Base-by-base conservation (phyloP, 2,797 vertebrate species). In the Melanotaenia maccullochi region DNA sequence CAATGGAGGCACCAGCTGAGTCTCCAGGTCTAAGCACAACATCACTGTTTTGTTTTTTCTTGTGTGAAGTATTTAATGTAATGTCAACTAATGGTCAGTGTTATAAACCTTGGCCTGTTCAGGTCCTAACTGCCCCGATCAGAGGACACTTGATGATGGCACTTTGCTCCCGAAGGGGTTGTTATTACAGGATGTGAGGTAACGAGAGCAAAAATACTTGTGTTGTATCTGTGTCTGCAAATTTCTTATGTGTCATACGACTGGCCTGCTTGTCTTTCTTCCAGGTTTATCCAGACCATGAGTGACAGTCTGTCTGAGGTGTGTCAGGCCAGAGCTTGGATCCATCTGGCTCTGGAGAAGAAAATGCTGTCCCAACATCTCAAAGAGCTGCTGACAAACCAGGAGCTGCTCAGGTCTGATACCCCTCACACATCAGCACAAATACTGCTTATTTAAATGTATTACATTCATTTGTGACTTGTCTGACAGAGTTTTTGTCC, bases 181-280 rank as follows among this genome's bases (percentile, higher is more conserved):
- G 0, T 89, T 99, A 60, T 95, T 95, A 77, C 97, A 99, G 70
- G 98, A 99, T 71, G 98, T 99, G 96, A 98, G 98, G 98, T 95
- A 82, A 86, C 18, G 4, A 71, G 9, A 56, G 60, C 14, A 44
- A 52, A 51, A 36, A 58, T 5, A 9, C 24, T 7, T 44, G 4
- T 55, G 2, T 20, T 55, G 25, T 30, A 5, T 24, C 9, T 13
- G 49, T 25, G 49, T 24, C 9, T 3, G 49, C 22, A 5, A 25
- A 52, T 11, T 25, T 24, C 18, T 2, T 72, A 24, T 33, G 5
- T 25, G 5, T 60, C 13, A 59, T 75, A 5, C 33, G 42, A 8
- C 1, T 24, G 51, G 22, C 32, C 20, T 0, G 9, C 44, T 4
- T 63, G 20, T 28, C 5, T 3, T 60, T 49, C 25, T 24, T 14